These are phyloP conservation scores for Syrphus vitripennis DNA, from an alignment of 2,888 invertebrate species.

Conservation along the genomic window DNA sequence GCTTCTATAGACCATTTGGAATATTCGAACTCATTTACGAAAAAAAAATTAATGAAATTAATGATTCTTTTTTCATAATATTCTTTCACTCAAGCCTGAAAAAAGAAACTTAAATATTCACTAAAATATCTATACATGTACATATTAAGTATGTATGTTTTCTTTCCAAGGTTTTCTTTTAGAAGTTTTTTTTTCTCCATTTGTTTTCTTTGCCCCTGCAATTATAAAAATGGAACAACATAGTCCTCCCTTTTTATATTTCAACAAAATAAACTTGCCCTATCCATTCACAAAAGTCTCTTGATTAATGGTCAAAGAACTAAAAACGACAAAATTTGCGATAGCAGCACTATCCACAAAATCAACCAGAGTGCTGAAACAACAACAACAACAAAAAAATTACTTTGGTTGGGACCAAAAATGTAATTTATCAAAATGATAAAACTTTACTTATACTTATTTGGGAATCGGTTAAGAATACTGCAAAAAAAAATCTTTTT, in stretches of 20 bases:
- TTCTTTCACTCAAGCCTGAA: neutral
- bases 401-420: neutral
- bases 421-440: conserved; percentile 27
- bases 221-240: neutral
- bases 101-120: neutral
- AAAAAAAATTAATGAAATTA: neutral
- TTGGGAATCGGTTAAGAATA: neutral
- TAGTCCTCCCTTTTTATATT: neutral
- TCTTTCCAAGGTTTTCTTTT: neutral
- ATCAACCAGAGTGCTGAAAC: neutral
- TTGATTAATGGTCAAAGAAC: conserved; percentile 10
- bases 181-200: neutral
- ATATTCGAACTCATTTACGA: neutral
- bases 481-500: neutral
- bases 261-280: too few relatives aligned
- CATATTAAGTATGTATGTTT: too few relatives aligned
- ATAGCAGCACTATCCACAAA: neutral
- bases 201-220: neutral
- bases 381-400: too few relatives aligned
- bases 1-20: neutral
- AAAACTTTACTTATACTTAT: too few relatives aligned
- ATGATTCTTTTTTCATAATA: neutral
- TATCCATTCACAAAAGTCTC: neutral
- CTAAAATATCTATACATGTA: too few relatives aligned
- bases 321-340: neutral